Conservation (phyloP, 1,140 invertebrate genomes). For the Harlomillsia oculata region DNA sequence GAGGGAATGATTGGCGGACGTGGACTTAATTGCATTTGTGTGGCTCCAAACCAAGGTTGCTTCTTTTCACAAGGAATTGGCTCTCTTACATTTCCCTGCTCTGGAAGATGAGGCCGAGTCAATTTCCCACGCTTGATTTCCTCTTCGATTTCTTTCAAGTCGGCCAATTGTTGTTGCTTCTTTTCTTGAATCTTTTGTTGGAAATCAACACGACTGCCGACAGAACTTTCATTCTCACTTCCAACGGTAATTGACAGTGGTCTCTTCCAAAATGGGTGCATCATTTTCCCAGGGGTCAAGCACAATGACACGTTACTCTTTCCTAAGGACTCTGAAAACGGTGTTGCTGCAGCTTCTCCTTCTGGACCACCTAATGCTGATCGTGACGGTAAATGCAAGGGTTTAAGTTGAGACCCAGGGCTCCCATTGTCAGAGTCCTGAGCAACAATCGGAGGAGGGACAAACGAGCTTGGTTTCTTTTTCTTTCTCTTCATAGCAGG, state of each 20-base stretch:
- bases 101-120: slow-evolving; percentile 45
- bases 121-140: slow-evolving; percentile 75
- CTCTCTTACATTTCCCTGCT: slow-evolving; percentile 39
- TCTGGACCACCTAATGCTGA: too few species aligned
- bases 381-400: too few species aligned
- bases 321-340: too few species aligned
- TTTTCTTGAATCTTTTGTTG: slow-evolving; percentile 78
- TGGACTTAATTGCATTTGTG: slow-evolving; percentile 38
- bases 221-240: slow-evolving; percentile 61
- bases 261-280: slow-evolving; percentile 68
- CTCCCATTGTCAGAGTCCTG: slow-evolving; percentile 38
- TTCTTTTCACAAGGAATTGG: slow-evolving; percentile 46
- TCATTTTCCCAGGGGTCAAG: slow-evolving; percentile 35
- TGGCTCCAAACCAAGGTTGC: slow-evolving; percentile 46
- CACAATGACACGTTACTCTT: too few species aligned
- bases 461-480: slow-evolving; percentile 77
- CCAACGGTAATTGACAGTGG: slow-evolving; percentile 50
- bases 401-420: too few species aligned
- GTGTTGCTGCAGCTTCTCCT: too few species aligned
- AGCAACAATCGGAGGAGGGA: slow-evolving; percentile 55
- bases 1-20: slow-evolving; percentile 19
- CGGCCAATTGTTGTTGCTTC: slow-evolving; percentile 74
- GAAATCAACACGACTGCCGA: slow-evolving; percentile 68
- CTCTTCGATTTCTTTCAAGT: slow-evolving; percentile 65
- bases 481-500: slow-evolving; percentile 68